Conservation (phyloP, 2,888 invertebrate species). For the Aelia acuminata region DNA sequence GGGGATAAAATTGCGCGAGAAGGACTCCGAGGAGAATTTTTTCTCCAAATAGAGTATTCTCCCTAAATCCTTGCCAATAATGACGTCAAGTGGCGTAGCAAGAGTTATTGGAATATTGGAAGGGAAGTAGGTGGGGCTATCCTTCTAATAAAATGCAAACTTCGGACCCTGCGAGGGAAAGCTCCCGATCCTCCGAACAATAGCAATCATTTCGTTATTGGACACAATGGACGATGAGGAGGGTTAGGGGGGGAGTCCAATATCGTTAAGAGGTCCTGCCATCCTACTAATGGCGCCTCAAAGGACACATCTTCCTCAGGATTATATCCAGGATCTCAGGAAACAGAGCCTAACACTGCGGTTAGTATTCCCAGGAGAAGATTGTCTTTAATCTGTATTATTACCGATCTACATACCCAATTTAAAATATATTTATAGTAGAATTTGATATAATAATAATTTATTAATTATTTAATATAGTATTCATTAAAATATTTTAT, state of each 20-base stretch:
- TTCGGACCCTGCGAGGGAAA: too few species aligned
- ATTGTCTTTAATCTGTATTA: background rate
- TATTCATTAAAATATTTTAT: too few species aligned
- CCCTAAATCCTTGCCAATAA: constrained; percentile 12
- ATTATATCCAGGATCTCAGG: background rate
- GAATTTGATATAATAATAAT: too few species aligned
- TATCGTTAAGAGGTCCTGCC: constrained; percentile 54
- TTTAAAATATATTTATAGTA: too few species aligned
- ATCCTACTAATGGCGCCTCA: constrained; percentile 51
- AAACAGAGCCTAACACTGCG: background rate
- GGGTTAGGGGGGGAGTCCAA: constrained; percentile 20
- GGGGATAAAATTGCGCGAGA: constrained; percentile 47
- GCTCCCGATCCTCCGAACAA: background rate
- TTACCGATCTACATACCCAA: too few species aligned
- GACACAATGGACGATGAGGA: background rate
- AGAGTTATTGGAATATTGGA: background rate
- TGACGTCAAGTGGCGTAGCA: background rate
- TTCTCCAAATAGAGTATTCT: constrained; percentile 54
- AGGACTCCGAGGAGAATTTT: background rate
- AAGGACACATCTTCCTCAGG: background rate
- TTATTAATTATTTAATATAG: too few species aligned
- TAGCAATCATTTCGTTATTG: constrained; percentile 19
- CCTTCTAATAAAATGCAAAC: constrained; percentile 41
- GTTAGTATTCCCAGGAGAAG: background rate
- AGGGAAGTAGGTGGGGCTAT: too few species aligned